These are phyloP conservation scores for Pachydiplax longipennis DNA, from an alignment of 2,888 invertebrate species.

Conservation along the genomic window DNA sequence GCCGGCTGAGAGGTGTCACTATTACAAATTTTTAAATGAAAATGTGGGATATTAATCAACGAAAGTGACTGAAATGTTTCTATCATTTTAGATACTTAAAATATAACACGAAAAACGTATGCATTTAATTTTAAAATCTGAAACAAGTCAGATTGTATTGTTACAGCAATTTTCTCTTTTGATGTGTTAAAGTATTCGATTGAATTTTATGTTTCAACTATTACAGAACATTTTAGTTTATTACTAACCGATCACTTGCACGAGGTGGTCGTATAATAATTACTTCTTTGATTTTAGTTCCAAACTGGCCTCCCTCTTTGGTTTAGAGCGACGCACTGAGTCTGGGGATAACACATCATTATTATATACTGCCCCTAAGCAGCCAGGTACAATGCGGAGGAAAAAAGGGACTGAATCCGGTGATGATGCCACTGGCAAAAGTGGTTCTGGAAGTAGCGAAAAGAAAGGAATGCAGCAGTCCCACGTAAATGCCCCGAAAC, in stretches of 20 bases:
- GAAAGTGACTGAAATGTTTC: too few species aligned
- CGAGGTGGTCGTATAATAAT: neutral
- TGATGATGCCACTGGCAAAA: conserved; percentile 1
- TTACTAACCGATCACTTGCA: too few species aligned
- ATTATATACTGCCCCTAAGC: conserved; percentile 51
- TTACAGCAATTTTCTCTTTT: too few species aligned
- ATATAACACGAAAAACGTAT: too few species aligned
- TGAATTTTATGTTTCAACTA: too few species aligned
- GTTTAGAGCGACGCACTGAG: conserved; percentile 46
- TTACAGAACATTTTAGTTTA: too few species aligned
- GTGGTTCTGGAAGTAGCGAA: neutral
- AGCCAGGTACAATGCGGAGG: conserved; percentile 48
- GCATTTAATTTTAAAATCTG: too few species aligned
- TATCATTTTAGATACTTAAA: too few species aligned
- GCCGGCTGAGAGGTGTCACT: neutral
- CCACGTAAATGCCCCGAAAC: conserved; percentile 44
- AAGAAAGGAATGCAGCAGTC: conserved; percentile 3
- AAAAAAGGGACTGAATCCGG: conserved; percentile 16
- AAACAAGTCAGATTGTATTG: too few species aligned
- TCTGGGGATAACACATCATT: conserved; percentile 49
- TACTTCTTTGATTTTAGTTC: conserved; percentile 48
- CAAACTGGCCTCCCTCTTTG: conserved; percentile 51
- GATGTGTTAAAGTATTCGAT: too few species aligned
- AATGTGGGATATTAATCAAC: too few species aligned
- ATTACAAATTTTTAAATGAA: too few species aligned